Conservation (phyloP, 2,888 invertebrate species). For the Cheilosia soror region DNA sequence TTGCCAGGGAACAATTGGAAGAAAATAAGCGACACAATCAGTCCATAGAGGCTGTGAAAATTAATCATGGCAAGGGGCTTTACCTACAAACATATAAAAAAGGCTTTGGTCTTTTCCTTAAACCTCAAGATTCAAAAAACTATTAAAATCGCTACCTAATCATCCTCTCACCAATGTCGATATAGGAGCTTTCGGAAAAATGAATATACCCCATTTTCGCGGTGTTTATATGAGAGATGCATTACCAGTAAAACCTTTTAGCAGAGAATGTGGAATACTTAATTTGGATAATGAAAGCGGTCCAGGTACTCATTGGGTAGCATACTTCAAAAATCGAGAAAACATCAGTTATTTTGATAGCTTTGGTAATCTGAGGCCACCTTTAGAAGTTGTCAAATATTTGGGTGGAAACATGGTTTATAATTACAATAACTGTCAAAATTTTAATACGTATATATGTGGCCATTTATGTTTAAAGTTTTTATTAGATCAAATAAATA, state of each 20-base stretch:
- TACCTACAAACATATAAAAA: constrained; percentile 78
- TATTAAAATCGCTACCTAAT: constrained; percentile 77
- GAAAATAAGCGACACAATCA: constrained; percentile 80
- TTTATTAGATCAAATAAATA: constrained; percentile 20
- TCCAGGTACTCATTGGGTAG: constrained; percentile 81
- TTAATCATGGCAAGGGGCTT: constrained; percentile 78
- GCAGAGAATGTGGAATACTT: constrained; percentile 50
- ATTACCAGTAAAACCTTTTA: constrained; percentile 22
- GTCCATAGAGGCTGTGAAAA: constrained; percentile 79
- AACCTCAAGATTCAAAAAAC: constrained; percentile 75
- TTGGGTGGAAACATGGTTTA: constrained; percentile 74
- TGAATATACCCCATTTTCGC: constrained; percentile 68
- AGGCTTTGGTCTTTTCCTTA: constrained; percentile 55
- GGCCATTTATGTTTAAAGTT: constrained; percentile 78
- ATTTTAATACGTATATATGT: constrained; percentile 77
- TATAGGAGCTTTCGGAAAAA: constrained; percentile 77
- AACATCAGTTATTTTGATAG: constrained; percentile 80
- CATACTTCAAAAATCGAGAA: constrained; percentile 77
- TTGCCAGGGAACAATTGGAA: constrained; percentile 77
- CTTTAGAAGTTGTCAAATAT: constrained; percentile 78
- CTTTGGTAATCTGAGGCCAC: constrained; percentile 80
- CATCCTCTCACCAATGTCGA: constrained; percentile 76
- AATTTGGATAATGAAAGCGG: constrained; percentile 76
- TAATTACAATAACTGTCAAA: constrained; percentile 78
- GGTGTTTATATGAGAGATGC: constrained; percentile 72